These are phyloP conservation scores for Siniperca knerii DNA, from an alignment of 2,113 vertebrate genomes.

Conservation along the genomic window DNA sequence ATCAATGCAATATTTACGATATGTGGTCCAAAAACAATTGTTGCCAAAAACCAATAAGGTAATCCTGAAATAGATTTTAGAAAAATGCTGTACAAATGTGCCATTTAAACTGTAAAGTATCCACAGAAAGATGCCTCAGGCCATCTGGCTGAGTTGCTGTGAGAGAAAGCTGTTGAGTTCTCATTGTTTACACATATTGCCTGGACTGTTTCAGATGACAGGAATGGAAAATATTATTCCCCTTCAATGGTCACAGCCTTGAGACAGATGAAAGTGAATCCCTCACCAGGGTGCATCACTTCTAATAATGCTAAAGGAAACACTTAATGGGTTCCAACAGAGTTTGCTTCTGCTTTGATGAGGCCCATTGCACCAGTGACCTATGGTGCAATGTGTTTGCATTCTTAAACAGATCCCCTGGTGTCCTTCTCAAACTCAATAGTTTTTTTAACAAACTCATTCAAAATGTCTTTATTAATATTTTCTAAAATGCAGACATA, in stretches of 20 bases:
- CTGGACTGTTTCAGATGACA: slow-evolving; percentile 2
- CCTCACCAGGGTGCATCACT: slow-evolving; percentile 9
- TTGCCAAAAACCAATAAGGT: not conserved
- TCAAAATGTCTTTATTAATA: not conserved
- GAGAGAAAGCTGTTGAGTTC: not conserved
- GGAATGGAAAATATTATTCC: slow-evolving; percentile 3
- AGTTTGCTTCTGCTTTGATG: not conserved
- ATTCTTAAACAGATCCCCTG: not conserved
- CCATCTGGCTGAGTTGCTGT: not conserved
- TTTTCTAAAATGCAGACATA: not conserved
- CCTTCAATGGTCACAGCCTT: slow-evolving; percentile 32
- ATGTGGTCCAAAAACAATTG: not conserved
- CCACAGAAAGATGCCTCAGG: not conserved
- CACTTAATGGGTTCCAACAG: not conserved
- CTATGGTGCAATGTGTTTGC: not conserved
- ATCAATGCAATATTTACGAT: not conserved
- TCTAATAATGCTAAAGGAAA: not conserved
- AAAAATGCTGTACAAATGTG: not conserved
- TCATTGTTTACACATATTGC: slow-evolving; percentile 4
- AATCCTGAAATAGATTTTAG: not conserved
- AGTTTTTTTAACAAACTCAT: not conserved
- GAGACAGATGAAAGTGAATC: slow-evolving; percentile 12
- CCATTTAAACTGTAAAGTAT: not conserved
- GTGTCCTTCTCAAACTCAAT: not conserved
- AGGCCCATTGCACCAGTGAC: not conserved